Conservation (phyloP, 2,113 vertebrate genomes). For the Stegastes partitus region DNA sequence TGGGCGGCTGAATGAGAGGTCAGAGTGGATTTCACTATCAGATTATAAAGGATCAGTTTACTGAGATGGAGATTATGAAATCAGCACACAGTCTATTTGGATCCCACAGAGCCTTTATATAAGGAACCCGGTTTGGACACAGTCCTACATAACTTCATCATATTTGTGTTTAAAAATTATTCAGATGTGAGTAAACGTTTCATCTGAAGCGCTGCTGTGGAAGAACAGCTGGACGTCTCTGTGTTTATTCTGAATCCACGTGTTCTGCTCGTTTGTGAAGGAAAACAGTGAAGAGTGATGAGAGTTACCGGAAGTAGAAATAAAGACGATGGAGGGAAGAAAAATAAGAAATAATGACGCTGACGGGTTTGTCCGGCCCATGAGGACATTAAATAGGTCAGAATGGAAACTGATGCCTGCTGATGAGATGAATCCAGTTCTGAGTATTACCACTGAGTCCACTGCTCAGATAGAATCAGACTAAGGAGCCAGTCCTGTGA, state of each 20-base stretch:
- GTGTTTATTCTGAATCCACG: not conserved
- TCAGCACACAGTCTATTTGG: constrained; percentile 41
- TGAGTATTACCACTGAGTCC: not conserved
- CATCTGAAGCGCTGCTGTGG: not conserved
- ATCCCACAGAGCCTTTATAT: constrained; percentile 41
- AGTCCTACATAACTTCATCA: not conserved
- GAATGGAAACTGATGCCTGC: not conserved
- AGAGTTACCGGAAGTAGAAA: constrained; percentile 7
- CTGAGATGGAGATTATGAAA: constrained; percentile 70
- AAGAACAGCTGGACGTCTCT: not conserved
- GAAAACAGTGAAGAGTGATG: not conserved
- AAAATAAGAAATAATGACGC: not conserved
- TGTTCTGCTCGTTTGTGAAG: constrained; percentile 6
- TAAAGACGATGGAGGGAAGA: constrained; percentile 1
- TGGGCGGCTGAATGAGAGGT: constrained; percentile 22
- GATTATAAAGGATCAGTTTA: constrained; percentile 77
- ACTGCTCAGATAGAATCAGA: not conserved
- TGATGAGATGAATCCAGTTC: not conserved
- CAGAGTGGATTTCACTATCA: constrained; percentile 65
- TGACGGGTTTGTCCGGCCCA: not conserved
- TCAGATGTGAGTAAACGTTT: not conserved
- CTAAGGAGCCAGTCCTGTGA: no score
- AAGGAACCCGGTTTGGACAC: constrained; percentile 20
- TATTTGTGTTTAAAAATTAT: not conserved
- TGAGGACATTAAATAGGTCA: not conserved